These are phyloP conservation scores for Micropterix aruncella DNA, from an alignment of 2,888 invertebrate genomes.

Conservation along the genomic window DNA sequence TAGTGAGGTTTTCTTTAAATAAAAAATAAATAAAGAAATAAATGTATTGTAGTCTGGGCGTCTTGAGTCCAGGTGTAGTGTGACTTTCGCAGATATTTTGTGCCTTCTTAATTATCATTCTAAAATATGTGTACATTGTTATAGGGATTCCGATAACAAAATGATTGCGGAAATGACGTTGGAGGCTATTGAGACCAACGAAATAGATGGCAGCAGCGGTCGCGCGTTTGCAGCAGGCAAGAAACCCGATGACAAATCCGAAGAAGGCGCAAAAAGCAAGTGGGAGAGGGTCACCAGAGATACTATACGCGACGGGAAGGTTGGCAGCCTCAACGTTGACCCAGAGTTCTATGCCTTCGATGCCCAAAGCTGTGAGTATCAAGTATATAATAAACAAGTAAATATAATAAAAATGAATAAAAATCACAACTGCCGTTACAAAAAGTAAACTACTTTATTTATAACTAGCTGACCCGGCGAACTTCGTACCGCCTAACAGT, in stretches of 20 bases:
- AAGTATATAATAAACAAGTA: slow-evolving; percentile 1
- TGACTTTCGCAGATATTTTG: no score
- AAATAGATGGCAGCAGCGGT: slow-evolving; percentile 41
- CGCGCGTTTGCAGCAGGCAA: slow-evolving; percentile 16
- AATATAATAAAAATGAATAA: neutral
- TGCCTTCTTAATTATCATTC: no score
- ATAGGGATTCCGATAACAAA: slow-evolving; percentile 44
- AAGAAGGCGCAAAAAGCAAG: slow-evolving; percentile 18
- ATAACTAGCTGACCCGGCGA: no score
- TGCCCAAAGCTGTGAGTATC: slow-evolving; percentile 51
- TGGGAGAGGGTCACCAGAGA: slow-evolving; percentile 50
- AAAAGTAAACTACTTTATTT: no score
- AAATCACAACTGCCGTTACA: no score
- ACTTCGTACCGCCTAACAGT: no score
- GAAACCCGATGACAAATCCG: slow-evolving; percentile 16
- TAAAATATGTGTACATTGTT: no score
- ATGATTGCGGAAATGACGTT: slow-evolving; percentile 65
- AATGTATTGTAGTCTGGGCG: no score
- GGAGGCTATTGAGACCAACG: slow-evolving; percentile 55
- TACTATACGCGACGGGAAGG: slow-evolving; percentile 54
- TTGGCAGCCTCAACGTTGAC: slow-evolving; percentile 70
- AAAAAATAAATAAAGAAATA: no score
- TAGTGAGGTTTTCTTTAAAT: no score
- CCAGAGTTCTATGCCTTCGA: slow-evolving; percentile 65
- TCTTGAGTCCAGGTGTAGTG: no score